Evolutionary conservation across 2,888 invertebrate genomes (phyloP).

Genomic region (Caenorhabditis imperialis): DNA sequence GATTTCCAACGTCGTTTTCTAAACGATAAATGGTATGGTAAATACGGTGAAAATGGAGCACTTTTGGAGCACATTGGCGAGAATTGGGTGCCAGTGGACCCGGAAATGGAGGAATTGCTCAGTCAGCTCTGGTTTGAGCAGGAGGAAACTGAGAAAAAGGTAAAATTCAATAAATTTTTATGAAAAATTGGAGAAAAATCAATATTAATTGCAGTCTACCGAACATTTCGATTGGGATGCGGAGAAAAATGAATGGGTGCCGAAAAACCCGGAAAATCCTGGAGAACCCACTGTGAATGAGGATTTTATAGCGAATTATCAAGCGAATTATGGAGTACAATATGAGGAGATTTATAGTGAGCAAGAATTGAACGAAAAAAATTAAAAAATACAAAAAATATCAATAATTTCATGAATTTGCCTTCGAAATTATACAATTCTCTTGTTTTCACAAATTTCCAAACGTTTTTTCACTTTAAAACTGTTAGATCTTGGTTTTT

Average conservation of each 20-base stretch:
- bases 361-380: no score
- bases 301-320: slow-evolving; percentile 94
- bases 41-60: slow-evolving; percentile 48
- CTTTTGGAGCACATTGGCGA: slow-evolving; percentile 63
- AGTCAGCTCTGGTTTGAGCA: slow-evolving; percentile 69
- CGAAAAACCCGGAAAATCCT: slow-evolving; percentile 78
- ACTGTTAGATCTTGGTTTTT: no score
- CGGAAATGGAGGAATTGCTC: slow-evolving; percentile 61
- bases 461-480: no score
- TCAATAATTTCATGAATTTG: no score
- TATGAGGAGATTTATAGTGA: slow-evolving; percentile 62
- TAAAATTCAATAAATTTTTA: slow-evolving; percentile 5
- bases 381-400: no score
- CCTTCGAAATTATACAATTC: no score
- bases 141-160: slow-evolving; percentile 59
- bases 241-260: slow-evolving; percentile 93
- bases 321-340: slow-evolving; percentile 86
- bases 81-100: slow-evolving; percentile 62
- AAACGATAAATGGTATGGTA: slow-evolving; percentile 62
- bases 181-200: background rate
- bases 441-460: no score
- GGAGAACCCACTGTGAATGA: slow-evolving; percentile 85
- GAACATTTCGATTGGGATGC: slow-evolving; percentile 86
- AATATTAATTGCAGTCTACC: slow-evolving; percentile 18
- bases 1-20: slow-evolving; percentile 51